Percentiles rank a stretch among this genome's conserved stretches.
phyloP scores from a whole-genome alignment of 2,113 vertebrate genomes.

The mouse (Mus musculus) region GRCm39 chr15:4015001-4015500 shows the following conservation, averaged over 20 bases:
- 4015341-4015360: conserved; percentile 36
- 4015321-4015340: conserved; percentile 41
- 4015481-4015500: conserved; percentile 47
- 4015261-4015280: conserved; percentile 49
- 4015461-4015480: conserved; percentile 45
- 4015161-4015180: conserved; percentile 52
- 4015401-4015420: conserved; percentile 2
- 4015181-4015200: conserved; percentile 30
- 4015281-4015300: conserved; percentile 32
- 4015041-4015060: conserved; percentile 5
- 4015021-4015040: background rate
- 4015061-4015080: conserved; percentile 45
- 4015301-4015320: conserved; percentile 53
- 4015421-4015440: conserved; percentile 47
- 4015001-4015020: conserved; percentile 56
- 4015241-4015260: conserved; percentile 50
- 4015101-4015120: conserved; percentile 66
- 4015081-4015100: conserved; percentile 34
- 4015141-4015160: conserved; percentile 53
- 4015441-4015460: conserved; percentile 34
- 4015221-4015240: conserved; percentile 42
- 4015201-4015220: conserved; percentile 52
- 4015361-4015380: conserved; percentile 46
- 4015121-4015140: conserved; percentile 62
- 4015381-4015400: conserved; percentile 35